phyloP scores from a whole-genome alignment of 1,140 invertebrate species.

The Rhopalosiphum padi region DNA sequence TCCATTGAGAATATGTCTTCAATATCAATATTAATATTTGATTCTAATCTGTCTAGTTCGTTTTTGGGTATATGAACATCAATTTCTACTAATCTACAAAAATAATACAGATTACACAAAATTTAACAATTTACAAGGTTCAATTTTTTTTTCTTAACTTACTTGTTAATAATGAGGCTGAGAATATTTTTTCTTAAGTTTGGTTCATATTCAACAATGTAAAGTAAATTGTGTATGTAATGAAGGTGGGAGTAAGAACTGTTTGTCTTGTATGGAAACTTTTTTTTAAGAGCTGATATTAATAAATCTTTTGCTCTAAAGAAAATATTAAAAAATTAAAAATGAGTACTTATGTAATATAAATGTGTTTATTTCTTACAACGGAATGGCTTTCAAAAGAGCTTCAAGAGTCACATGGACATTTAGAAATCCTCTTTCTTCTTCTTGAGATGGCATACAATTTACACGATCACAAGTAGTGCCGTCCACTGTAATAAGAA shows the following conservation, averaged over 20 bases:
- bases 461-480: conserved; percentile 63
- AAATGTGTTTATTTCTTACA: conserved; percentile 65
- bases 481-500: not conserved
- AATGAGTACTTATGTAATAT: conserved; percentile 60
- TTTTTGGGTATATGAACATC: conserved; percentile 72
- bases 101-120: conserved; percentile 23
- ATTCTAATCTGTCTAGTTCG: conserved; percentile 66
- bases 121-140: not conserved
- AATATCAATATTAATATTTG: conserved; percentile 63
- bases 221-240: conserved; percentile 73
- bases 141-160: conserved; percentile 60
- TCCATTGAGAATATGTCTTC: conserved; percentile 67
- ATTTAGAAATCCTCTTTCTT: conserved; percentile 65
- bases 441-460: conserved; percentile 64
- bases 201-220: conserved; percentile 72
- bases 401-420: conserved; percentile 68
- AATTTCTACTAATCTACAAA: conserved; percentile 70
- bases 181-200: conserved; percentile 69
- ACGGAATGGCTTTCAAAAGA: conserved; percentile 69
- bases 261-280: conserved; percentile 73
- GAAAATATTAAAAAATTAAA: conserved; percentile 33
- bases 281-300: conserved; percentile 65
- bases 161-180: conserved; percentile 74
- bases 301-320: conserved; percentile 68
- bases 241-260: conserved; percentile 67